Percentiles rank a stretch among this genome's conserved stretches.
phyloP scores from a whole-genome alignment of 2,888 invertebrate species.

The Nasonia oneida region DNA sequence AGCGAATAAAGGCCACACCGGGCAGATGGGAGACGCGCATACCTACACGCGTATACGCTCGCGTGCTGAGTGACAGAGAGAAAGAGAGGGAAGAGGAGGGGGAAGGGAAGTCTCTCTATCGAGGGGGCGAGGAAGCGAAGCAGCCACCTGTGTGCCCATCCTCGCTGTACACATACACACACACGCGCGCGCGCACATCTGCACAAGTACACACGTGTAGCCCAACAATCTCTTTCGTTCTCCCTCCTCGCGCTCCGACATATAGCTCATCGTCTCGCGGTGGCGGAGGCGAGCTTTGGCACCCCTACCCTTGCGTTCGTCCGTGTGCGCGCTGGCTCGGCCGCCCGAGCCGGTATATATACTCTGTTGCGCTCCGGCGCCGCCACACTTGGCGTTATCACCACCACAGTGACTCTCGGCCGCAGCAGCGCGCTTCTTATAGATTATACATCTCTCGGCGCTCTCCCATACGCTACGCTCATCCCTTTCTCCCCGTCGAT shows the following conservation, averaged over 20 bases:
- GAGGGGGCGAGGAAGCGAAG: background rate
- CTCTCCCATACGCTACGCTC: background rate
- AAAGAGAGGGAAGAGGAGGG: background rate
- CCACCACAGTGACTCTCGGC: conserved; percentile 66
- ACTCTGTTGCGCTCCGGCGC: conserved; percentile 67
- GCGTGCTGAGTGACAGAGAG: background rate
- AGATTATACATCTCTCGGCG: background rate
- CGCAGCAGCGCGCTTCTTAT: conserved; percentile 49
- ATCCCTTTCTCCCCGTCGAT: background rate
- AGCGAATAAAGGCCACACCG: background rate
- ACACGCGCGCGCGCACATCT: background rate
- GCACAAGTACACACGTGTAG: background rate
- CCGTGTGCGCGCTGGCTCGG: conserved; percentile 54
- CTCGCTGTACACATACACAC: background rate
- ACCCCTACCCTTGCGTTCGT: conserved; percentile 20
- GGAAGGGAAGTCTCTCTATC: too few species aligned
- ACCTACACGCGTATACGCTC: background rate
- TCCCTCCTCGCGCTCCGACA: background rate
- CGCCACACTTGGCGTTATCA: conserved; percentile 72
- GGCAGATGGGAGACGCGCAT: background rate
- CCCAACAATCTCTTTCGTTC: background rate
- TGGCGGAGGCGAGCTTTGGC: background rate
- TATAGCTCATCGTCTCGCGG: background rate
- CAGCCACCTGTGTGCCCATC: conserved; percentile 48
- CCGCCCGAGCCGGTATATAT: conserved; percentile 69